phyloP scores from a whole-genome alignment of 2,888 invertebrate genomes.

The Tetranychus truncatus region DNA sequence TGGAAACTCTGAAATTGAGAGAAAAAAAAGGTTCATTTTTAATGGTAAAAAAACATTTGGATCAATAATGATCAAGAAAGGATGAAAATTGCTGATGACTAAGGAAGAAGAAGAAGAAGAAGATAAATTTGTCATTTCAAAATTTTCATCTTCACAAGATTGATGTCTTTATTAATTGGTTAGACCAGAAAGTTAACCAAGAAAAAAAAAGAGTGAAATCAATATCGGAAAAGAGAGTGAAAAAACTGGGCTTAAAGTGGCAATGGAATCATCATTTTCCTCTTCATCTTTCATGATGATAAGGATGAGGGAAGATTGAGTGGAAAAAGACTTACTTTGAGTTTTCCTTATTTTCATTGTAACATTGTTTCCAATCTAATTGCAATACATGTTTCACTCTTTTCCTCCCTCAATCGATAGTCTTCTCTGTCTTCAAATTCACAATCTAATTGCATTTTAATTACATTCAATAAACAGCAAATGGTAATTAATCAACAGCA shows the following conservation, averaged over 20 bases:
- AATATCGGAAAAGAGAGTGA: not conserved
- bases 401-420: too few relatives aligned
- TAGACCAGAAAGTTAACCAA: not conserved
- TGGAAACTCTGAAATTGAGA: not conserved
- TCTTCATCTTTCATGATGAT: not conserved
- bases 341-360: not conserved
- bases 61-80: not conserved
- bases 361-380: not conserved
- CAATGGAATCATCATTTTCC: not conserved
- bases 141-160: not conserved
- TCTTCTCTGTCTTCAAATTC: not conserved
- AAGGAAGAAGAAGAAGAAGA: not conserved
- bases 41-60: not conserved
- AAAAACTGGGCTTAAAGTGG: not conserved
- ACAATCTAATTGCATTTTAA: not conserved
- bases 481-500: not conserved
- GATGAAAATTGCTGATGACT: not conserved
- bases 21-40: too few relatives aligned
- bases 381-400: not conserved
- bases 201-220: not conserved
- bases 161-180: not conserved
- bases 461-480: not conserved
- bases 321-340: not conserved
- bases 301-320: not conserved
- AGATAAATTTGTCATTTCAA: not conserved